Conservation (phyloP, 2,113 vertebrate genomes). For the Nicator chloris region DNA sequence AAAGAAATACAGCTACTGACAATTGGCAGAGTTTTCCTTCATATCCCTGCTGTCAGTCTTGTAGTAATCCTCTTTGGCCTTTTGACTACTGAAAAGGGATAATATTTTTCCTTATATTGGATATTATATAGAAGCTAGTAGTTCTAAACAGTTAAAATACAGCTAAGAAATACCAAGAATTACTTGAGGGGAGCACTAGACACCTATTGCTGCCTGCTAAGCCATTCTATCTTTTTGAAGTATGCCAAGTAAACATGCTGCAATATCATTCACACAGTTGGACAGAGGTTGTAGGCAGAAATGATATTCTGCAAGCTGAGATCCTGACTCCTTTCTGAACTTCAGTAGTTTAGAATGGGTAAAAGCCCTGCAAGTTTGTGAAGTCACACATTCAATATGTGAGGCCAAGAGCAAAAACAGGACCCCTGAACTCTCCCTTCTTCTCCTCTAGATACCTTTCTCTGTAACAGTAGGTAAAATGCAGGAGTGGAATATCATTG, state of each 20-base stretch:
- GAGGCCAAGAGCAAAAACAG: not conserved
- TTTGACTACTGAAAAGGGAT: not conserved
- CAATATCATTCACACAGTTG: not conserved
- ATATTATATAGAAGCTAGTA: not conserved
- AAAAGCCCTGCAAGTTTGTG: not conserved
- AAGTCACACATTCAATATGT: not conserved
- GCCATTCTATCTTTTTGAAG: not conserved
- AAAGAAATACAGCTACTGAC: not conserved
- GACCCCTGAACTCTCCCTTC: slow-evolving; percentile 6
- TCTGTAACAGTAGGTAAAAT: slow-evolving; percentile 34
- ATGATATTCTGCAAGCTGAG: not conserved
- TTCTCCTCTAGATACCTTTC: slow-evolving; percentile 18
- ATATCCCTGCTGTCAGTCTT: not conserved
- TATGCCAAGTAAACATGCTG: not conserved
- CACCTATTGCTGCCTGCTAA: not conserved
- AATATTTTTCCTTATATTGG: not conserved
- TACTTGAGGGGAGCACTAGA: not conserved
- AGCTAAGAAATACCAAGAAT: not conserved
- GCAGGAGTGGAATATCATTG: slow-evolving; percentile 36
- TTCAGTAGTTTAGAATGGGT: not conserved
- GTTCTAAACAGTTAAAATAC: not conserved
- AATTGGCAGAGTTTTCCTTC: not conserved
- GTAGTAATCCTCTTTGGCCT: not conserved
- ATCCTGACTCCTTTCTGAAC: not conserved
- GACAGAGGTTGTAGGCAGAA: not conserved